These are phyloP conservation scores for Poecile montanus DNA, from an alignment of 2,797 vertebrate species.

Conservation along the genomic window DNA sequence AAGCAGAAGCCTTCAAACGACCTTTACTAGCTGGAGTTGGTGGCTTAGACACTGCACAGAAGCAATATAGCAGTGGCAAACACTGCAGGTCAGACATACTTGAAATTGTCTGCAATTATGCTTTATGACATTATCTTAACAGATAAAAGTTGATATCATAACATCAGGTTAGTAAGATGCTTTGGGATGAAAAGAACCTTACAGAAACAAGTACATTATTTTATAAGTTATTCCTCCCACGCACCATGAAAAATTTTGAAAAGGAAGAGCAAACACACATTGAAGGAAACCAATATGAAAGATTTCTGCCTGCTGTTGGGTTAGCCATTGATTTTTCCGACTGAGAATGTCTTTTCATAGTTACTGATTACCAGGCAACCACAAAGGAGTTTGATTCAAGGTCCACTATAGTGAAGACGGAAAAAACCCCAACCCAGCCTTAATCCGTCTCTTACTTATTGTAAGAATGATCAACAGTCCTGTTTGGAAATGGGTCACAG, in stretches of 20 bases:
- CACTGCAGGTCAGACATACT: neutral
- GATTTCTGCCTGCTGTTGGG: neutral
- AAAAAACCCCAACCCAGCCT: neutral
- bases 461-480: neutral
- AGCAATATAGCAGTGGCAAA: neutral
- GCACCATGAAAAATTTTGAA: neutral
- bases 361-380: conserved; percentile 33
- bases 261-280: neutral
- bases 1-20: neutral
- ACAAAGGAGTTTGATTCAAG: neutral
- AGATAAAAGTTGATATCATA: neutral
- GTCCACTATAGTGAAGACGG: neutral
- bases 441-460: neutral
- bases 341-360: neutral
- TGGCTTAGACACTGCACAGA: neutral
- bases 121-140: neutral
- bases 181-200: neutral
- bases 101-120: neutral
- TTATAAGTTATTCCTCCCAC: neutral
- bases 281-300: neutral
- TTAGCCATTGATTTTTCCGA: conserved; percentile 34
- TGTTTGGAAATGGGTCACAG: neutral
- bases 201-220: neutral
- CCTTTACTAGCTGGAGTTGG: fast-evolving
- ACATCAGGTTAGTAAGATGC: neutral